Evolutionary conservation across 2,797 vertebrate genomes (phyloP).

Genomic region (Choloepus didactylus): DNA sequence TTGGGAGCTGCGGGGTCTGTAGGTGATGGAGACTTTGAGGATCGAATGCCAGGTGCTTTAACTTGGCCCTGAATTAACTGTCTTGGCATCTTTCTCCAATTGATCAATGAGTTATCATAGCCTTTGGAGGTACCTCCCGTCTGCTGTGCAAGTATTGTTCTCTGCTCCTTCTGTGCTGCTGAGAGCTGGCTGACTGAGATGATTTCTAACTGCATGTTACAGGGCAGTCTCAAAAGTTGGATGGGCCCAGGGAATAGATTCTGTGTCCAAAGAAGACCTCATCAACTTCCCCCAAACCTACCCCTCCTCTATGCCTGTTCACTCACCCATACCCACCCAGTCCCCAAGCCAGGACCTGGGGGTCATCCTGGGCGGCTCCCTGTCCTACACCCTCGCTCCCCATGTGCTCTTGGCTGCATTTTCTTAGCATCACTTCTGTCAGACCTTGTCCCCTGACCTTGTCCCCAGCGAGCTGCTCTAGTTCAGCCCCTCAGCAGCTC

Average conservation of each 20-base stretch:
- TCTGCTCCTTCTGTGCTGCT: neutral
- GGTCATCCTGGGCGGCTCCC: neutral
- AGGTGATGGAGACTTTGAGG: neutral
- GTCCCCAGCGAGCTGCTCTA: neutral
- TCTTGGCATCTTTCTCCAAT: slow-evolving; percentile 43
- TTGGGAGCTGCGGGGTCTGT: neutral
- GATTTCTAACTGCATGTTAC: neutral
- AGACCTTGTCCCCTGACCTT: accelerated
- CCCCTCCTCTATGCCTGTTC: neutral
- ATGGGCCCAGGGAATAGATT: neutral
- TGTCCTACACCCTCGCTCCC: neutral
- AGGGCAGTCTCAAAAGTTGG: neutral
- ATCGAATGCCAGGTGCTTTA: neutral
- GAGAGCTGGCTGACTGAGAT: neutral
- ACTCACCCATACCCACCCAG: neutral
- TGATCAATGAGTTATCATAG: neutral
- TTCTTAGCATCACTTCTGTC: neutral
- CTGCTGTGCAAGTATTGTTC: neutral
- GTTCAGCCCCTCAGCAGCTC: neutral
- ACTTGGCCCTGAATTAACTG: neutral
- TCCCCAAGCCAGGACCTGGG: neutral
- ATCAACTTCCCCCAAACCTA: neutral
- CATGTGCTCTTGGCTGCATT: neutral
- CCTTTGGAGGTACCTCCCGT: neutral
- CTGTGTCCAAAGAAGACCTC: neutral